phyloP scores from a whole-genome alignment of 2,888 invertebrate species.

The Yponomeuta evonymella region DNA sequence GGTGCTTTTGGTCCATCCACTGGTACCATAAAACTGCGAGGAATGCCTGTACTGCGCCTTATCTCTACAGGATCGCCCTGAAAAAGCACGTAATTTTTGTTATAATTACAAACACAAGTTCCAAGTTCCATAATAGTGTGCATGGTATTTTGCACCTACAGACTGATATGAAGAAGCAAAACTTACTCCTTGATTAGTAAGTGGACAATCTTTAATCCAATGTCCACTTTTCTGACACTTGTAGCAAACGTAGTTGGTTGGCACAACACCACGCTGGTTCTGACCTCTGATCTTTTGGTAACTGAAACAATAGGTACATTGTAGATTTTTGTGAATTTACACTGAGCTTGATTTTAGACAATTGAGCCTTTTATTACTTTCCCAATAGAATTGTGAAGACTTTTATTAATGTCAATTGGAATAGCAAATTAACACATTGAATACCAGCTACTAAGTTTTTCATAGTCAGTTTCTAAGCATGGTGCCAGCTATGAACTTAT shows the following conservation, averaged over 20 bases:
- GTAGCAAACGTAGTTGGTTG: constrained; percentile 94
- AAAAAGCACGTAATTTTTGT: constrained; percentile 22
- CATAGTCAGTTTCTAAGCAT: too few species aligned
- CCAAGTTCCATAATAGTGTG: too few species aligned
- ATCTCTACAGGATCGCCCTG: constrained; percentile 83
- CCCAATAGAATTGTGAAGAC: too few species aligned
- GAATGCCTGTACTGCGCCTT: constrained; percentile 97
- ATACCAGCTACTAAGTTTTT: too few species aligned
- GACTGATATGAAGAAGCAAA: neutral
- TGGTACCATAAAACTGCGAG: constrained; percentile 95
- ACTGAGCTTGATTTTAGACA: neutral
- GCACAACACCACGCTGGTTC: constrained; percentile 92
- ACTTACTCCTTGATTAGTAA: constrained; percentile 67
- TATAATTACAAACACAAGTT: neutral
- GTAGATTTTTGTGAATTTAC: neutral
- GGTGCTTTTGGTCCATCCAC: constrained; percentile 93
- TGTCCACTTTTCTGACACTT: constrained; percentile 97
- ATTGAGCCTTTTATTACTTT: too few species aligned
- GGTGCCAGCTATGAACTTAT: too few species aligned
- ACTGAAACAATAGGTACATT: constrained; percentile 68
- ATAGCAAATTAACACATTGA: too few species aligned
- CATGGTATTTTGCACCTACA: neutral
- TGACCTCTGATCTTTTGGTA: constrained; percentile 92
- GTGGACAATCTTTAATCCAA: constrained; percentile 97
- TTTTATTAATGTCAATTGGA: too few species aligned